These are phyloP conservation scores for Drosophila orena DNA, from an alignment of 1,140 invertebrate genomes.

Conservation along the genomic window DNA sequence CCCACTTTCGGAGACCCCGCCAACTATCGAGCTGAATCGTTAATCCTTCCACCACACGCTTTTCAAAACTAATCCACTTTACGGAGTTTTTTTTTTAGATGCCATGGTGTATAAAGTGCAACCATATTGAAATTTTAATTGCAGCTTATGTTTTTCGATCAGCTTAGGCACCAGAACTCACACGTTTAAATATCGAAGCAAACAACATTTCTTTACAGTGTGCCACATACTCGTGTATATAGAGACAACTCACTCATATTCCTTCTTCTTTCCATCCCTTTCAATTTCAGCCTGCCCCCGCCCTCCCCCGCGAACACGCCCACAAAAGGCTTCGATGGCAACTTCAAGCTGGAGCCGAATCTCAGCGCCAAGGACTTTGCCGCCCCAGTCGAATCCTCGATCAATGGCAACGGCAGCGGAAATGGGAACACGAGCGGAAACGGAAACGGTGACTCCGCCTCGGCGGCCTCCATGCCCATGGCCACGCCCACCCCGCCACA, in stretches of 20 bases:
- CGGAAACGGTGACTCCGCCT: constrained; percentile 33
- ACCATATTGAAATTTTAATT: no score
- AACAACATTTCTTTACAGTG: no score
- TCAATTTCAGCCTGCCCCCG: constrained; percentile 58
- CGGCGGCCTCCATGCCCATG: constrained; percentile 23
- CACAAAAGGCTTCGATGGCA: constrained; percentile 81
- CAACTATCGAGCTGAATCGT: not conserved
- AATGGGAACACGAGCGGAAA: constrained; percentile 37
- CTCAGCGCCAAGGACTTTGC: constrained; percentile 81
- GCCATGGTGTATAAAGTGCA: no score
- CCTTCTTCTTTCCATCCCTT: not conserved
- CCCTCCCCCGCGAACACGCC: constrained; percentile 76
- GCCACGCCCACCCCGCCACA: constrained; percentile 64
- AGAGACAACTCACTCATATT: not conserved
- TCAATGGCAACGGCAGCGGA: constrained; percentile 49
- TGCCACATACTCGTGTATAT: no score
- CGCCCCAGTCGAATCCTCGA: constrained; percentile 40
- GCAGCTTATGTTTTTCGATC: no score
- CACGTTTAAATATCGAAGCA: not conserved
- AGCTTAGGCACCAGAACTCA: no score
- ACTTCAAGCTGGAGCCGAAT: constrained; percentile 83
- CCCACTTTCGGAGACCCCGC: constrained; percentile 18
- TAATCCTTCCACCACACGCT: no score
- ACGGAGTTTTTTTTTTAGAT: no score
- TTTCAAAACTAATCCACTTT: no score